Evolutionary conservation across 2,113 vertebrate species (phyloP), one percentile per base, ranked within the genome.

Genomic region (Isichthys henryi): DNA sequence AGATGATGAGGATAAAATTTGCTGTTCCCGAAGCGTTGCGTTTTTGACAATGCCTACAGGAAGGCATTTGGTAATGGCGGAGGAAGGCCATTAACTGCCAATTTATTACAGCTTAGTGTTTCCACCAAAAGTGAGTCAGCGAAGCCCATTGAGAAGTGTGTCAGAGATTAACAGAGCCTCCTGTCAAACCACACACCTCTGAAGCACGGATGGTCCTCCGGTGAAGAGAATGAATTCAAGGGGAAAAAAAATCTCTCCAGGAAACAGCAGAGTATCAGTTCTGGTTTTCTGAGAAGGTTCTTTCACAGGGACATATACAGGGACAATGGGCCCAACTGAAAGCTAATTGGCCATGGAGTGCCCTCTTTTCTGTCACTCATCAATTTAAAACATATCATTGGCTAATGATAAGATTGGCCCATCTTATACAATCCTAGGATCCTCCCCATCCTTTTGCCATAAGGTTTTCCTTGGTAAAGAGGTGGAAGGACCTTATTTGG

Each of bases 71-170:
- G 91, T 93, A 94, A 94, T 93, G 95, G 90, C 88, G 90, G 90
- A 87, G 90, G 91, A 66, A 93, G 91, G 92, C 93, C 92, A 95
- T 95, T 95, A 94, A 95, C 95, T 94, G 94, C 92, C 91, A 95
- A 95, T 93, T 95, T 88, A 43, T 23, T 45, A 66, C 88, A 89
- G 88, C 89, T 91, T 89, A 23, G 80, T 90, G 90, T 92, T 92
- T 90, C 92, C 58, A 88, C 56, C 87, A 88, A 35, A 50, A 62
- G 31, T 66, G 87, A 88, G 87, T 31, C 87, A 27, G 53, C 1
- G 27, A 53, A 58, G 53, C 23, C 39, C 21, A 23, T 88, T 45
- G 56, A 35, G 19, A 35, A 46, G 53, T 43, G 19, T 62, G 87
- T 88, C 87, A 88, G 52, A 46, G 87, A 88, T 88, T 66, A 88